These are phyloP conservation scores for Polyergus mexicanus DNA, from an alignment of 1,140 invertebrate genomes.

Conservation along the genomic window DNA sequence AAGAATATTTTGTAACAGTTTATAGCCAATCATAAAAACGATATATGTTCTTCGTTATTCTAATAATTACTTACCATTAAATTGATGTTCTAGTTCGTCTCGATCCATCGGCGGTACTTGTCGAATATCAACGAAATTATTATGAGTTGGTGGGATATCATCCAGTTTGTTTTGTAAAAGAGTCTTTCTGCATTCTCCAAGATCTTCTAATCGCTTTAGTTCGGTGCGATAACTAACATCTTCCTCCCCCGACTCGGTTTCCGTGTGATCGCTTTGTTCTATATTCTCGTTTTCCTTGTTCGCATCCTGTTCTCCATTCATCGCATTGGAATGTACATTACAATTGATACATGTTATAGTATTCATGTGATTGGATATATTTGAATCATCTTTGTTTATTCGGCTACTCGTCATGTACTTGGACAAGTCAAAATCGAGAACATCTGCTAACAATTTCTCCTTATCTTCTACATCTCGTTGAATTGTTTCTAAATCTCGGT, in stretches of 20 bases:
- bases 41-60: not conserved
- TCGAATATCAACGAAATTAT: slow-evolving; percentile 70
- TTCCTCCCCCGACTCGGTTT: slow-evolving; percentile 69
- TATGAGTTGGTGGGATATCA: slow-evolving; percentile 54
- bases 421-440: slow-evolving; percentile 86
- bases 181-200: slow-evolving; percentile 81
- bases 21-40: not conserved
- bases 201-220: slow-evolving; percentile 79
- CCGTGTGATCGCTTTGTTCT: slow-evolving; percentile 64
- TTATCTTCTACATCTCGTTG: slow-evolving; percentile 87
- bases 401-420: slow-evolving; percentile 81
- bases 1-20: slow-evolving; percentile 44
- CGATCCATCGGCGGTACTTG: slow-evolving; percentile 61
- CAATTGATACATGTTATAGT: slow-evolving; percentile 71
- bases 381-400: slow-evolving; percentile 62
- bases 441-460: slow-evolving; percentile 86
- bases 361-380: slow-evolving; percentile 63
- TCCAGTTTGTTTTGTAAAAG: slow-evolving; percentile 75
- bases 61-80: slow-evolving; percentile 78
- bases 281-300: slow-evolving; percentile 51
- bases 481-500: slow-evolving; percentile 86
- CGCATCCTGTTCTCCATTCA: slow-evolving; percentile 34
- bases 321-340: slow-evolving; percentile 55
- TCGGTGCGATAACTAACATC: slow-evolving; percentile 82
- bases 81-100: slow-evolving; percentile 74